These are phyloP conservation scores for Scarus forsteni DNA, from an alignment of 2,797 vertebrate species.

Conservation along the genomic window DNA sequence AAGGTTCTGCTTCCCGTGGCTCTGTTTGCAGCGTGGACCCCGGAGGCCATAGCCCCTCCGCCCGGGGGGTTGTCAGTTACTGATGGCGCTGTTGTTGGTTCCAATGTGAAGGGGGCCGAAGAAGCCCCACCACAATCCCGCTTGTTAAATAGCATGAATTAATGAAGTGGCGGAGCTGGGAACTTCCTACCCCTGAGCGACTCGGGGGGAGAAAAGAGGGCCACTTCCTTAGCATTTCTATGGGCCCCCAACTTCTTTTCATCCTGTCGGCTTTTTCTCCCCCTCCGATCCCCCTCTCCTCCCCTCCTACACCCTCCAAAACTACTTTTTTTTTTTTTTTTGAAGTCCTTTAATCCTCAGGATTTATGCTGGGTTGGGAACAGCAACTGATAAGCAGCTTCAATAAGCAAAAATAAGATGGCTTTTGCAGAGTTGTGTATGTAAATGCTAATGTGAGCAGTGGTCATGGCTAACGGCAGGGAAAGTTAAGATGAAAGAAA, in stretches of 20 bases:
- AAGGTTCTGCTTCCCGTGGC: constrained; percentile 78
- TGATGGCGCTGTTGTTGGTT: constrained; percentile 80
- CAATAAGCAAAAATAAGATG: constrained; percentile 64
- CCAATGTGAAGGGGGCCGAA: constrained; percentile 79
- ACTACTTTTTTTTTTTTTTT: constrained; percentile 59
- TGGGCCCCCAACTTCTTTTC: constrained; percentile 85
- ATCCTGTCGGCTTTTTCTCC: constrained; percentile 70
- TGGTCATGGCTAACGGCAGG: constrained; percentile 67
- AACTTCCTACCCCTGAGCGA: constrained; percentile 83
- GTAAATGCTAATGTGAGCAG: constrained; percentile 60
- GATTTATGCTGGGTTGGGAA: constrained; percentile 78
- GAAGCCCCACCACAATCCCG: constrained; percentile 80
- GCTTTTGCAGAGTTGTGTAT: constrained; percentile 59
- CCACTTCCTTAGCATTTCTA: constrained; percentile 85
- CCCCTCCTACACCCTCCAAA: constrained; percentile 45
- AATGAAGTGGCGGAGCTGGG: constrained; percentile 88
- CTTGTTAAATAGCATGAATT: constrained; percentile 88
- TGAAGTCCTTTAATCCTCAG: constrained; percentile 83
- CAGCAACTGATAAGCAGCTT: constrained; percentile 80
- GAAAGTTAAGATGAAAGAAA: constrained; percentile 72
- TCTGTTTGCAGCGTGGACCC: constrained; percentile 82
- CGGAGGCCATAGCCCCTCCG: constrained; percentile 78
- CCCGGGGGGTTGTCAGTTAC: constrained; percentile 84
- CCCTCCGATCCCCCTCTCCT: constrained; percentile 21
- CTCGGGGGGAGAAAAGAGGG: constrained; percentile 69